phyloP scores from a whole-genome alignment of 2,113 vertebrate genomes.

The Sphaerodactylus townsendi region DNA sequence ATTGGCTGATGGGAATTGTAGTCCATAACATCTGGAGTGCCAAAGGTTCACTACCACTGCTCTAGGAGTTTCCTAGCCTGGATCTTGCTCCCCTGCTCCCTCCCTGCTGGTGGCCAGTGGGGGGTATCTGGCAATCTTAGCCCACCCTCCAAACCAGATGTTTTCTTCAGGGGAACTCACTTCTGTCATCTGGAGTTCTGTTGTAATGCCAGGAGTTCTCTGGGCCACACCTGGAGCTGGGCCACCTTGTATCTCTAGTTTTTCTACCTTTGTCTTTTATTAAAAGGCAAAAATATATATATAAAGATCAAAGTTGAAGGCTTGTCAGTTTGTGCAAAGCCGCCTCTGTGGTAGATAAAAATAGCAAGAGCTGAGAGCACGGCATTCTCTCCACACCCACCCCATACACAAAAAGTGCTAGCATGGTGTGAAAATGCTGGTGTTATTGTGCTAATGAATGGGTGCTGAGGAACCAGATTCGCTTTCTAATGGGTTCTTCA shows the following conservation, averaged over 20 bases:
- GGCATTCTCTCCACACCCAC: constrained; percentile 10
- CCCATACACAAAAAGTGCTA: constrained; percentile 42
- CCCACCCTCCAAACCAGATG: no score
- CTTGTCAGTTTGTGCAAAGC: constrained; percentile 66
- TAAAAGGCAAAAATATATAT: not conserved
- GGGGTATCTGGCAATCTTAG: no score
- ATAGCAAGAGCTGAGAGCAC: constrained; percentile 66
- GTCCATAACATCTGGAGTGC: no score
- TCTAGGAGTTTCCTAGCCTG: no score
- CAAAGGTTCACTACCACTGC: no score
- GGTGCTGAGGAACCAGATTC: constrained; percentile 67
- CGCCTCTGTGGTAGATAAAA: constrained; percentile 65
- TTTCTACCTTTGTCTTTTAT: constrained; percentile 20
- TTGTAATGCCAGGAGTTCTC: no score
- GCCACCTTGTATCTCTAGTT: constrained; percentile 31
- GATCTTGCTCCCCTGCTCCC: no score
- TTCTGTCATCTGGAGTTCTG: no score
- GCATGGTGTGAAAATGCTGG: constrained; percentile 44
- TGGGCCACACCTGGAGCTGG: no score
- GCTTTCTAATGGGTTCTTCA: constrained; percentile 46
- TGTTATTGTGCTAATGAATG: constrained; percentile 63
- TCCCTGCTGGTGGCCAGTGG: no score
- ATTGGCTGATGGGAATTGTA: no score
- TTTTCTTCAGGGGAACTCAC: no score
- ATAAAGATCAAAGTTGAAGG: constrained; percentile 61